Evolutionary conservation across 2,888 invertebrate species (phyloP).

Genomic region (Agrochola lota): DNA sequence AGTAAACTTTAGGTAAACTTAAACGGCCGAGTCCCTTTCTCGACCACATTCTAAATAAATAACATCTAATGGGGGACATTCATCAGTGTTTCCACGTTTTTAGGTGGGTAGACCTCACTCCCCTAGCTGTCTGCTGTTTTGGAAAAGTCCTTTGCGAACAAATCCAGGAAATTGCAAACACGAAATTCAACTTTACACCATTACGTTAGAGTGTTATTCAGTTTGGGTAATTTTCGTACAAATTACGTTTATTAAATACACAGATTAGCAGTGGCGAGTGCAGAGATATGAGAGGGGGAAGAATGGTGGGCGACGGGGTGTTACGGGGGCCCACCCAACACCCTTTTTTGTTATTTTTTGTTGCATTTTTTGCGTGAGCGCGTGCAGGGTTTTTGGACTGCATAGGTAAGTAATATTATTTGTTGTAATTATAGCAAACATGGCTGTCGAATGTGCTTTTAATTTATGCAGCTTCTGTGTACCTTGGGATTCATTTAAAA

Average conservation of each 20-base stretch:
- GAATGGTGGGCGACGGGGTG: constrained; percentile 78
- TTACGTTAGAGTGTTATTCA: constrained; percentile 65
- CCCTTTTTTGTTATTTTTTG: constrained; percentile 85
- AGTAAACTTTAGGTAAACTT: constrained; percentile 90
- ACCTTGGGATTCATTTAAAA: neutral
- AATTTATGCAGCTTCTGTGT: constrained; percentile 21
- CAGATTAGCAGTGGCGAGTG: constrained; percentile 89
- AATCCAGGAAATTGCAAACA: constrained; percentile 65
- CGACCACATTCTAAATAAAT: constrained; percentile 91
- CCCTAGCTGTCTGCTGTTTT: constrained; percentile 85
- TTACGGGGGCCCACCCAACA: constrained; percentile 81
- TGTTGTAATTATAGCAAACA: constrained; percentile 54
- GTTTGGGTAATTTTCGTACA: constrained; percentile 69
- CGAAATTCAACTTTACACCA: constrained; percentile 66
- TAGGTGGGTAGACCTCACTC: constrained; percentile 87
- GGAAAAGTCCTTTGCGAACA: constrained; percentile 79
- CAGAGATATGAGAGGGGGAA: constrained; percentile 84
- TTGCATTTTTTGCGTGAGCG: constrained; percentile 87
- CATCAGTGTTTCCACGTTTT: constrained; percentile 91
- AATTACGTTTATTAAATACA: constrained; percentile 85
- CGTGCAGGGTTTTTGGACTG: constrained; percentile 79
- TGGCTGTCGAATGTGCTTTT: constrained; percentile 34
- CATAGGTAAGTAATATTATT: constrained; percentile 75
- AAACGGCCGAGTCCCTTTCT: constrained; percentile 87
- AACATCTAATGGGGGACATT: constrained; percentile 91